phyloP scores from a whole-genome alignment of 2,113 vertebrate species.

The Tapirus terrestris region DNA sequence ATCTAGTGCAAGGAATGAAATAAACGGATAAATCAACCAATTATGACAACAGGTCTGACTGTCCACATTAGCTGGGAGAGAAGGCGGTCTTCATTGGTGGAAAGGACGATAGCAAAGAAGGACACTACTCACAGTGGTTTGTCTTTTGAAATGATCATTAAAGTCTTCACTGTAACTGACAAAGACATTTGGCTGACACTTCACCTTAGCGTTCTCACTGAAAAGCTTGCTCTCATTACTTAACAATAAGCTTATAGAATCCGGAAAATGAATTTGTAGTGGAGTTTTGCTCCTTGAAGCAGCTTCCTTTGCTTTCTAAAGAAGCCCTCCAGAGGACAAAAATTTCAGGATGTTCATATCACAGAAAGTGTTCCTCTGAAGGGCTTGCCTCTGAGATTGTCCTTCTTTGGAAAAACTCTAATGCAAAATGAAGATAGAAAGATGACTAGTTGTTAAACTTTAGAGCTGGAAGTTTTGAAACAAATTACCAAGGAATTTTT shows the following conservation, averaged over 20 bases:
- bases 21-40: neutral
- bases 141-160: neutral
- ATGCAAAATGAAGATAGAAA: neutral
- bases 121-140: neutral
- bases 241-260: neutral
- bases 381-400: neutral
- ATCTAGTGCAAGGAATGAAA: neutral
- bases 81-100: neutral
- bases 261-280: neutral
- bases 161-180: neutral
- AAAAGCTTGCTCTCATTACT: neutral
- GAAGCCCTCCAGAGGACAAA: neutral
- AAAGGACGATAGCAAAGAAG: neutral
- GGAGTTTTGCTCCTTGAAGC: neutral
- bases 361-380: neutral
- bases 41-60: neutral
- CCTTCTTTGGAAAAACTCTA: neutral
- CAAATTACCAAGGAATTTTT: neutral
- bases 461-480: conserved; percentile 17
- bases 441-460: neutral
- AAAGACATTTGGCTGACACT: neutral
- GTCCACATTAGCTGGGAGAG: neutral
- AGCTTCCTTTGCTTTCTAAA: neutral
- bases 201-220: neutral
- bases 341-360: neutral